Percentiles rank a stretch among this genome's conserved stretches.
Evolutionary conservation across 2,113 vertebrate species (phyloP).

Genomic region (Lycocorax pyrrhopterus): DNA sequence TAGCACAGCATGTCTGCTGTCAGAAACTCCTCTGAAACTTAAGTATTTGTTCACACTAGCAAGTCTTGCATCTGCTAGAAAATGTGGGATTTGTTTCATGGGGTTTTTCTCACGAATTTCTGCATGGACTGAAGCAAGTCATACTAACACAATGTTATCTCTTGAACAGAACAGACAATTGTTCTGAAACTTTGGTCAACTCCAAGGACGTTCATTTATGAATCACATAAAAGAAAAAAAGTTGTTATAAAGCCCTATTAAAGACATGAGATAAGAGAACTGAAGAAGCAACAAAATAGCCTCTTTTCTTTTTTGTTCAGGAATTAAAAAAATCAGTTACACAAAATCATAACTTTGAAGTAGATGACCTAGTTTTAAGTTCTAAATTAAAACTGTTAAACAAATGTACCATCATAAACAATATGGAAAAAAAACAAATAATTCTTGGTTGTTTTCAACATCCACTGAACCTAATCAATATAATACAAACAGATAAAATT

Average conservation of each 20-base stretch:
- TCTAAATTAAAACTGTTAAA: background rate
- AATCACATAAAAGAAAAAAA: background rate
- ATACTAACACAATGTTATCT: background rate
- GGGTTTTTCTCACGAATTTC: background rate
- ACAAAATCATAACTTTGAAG: background rate
- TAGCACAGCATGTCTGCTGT: background rate
- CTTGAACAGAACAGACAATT: background rate
- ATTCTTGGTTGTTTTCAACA: background rate
- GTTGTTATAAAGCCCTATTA: background rate
- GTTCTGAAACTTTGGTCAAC: background rate
- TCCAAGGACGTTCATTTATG: background rate
- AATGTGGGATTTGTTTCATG: background rate
- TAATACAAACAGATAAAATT: background rate
- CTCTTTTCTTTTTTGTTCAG: background rate
- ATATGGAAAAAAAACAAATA: background rate
- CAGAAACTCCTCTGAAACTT: background rate
- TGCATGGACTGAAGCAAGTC: background rate
- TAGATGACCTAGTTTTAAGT: background rate
- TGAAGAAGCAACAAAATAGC: background rate
- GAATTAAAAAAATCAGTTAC: background rate
- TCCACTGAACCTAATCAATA: background rate
- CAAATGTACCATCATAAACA: background rate
- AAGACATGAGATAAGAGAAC: background rate
- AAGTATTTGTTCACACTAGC: background rate
- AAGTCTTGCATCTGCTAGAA: background rate